phyloP scores from a whole-genome alignment of 2,113 vertebrate species.

The Psophia crepitans region DNA sequence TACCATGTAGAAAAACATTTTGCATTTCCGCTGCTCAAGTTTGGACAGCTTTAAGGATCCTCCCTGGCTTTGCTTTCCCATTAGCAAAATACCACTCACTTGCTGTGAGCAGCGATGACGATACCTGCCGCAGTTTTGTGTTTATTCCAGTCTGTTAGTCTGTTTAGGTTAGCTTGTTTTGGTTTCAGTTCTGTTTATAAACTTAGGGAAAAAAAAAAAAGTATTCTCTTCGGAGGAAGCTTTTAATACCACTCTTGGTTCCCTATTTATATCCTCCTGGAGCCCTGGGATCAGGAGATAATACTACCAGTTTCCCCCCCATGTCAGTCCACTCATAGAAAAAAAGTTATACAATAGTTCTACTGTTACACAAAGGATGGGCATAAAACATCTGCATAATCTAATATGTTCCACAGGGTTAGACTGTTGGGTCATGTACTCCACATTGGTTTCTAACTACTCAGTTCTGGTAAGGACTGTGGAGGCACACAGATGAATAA shows the following conservation, averaged over 20 bases:
- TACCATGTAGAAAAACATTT: accelerated
- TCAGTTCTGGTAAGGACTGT: neutral
- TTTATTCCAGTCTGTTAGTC: neutral
- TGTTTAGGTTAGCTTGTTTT: neutral
- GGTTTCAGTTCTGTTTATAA: neutral
- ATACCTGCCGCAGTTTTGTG: neutral
- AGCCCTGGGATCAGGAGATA: neutral
- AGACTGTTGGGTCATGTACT: neutral
- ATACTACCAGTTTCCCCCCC: neutral
- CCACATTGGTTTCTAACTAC: neutral
- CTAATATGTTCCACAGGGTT: neutral
- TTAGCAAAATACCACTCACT: neutral
- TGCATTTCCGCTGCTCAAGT: neutral
- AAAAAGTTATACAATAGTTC: neutral
- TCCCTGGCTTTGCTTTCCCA: neutral
- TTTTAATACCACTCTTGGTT: neutral
- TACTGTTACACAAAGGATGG: neutral
- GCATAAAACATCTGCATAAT: neutral
- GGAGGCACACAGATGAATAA: neutral
- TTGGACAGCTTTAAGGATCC: neutral
- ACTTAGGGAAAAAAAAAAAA: neutral
- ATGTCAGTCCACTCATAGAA: neutral
- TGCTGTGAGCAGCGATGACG: accelerated
- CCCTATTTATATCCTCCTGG: neutral
- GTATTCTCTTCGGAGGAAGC: neutral